Evolutionary conservation across 2,888 invertebrate genomes (phyloP).

Genomic region (Altica lythri): DNA sequence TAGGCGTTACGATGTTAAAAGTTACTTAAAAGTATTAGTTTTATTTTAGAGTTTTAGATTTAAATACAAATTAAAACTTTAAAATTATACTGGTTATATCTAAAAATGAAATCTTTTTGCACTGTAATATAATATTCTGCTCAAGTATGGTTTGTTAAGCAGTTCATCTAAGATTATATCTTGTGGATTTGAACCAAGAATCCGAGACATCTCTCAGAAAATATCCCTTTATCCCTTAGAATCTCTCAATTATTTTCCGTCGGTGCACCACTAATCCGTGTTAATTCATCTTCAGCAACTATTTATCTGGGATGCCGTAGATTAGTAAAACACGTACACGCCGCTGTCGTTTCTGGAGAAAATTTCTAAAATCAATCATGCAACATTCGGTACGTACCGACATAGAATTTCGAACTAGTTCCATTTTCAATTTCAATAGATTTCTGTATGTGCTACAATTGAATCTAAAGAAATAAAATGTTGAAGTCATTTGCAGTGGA

Average conservation of each 20-base stretch:
- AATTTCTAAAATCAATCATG: slow-evolving; percentile 29
- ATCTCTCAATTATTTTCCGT: slow-evolving; percentile 25
- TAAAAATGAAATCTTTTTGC: too few species aligned
- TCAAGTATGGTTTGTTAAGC: not conserved
- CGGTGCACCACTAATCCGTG: slow-evolving; percentile 30
- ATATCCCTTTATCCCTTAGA: slow-evolving; percentile 5
- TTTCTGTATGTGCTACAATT: slow-evolving; percentile 15
- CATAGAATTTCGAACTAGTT: slow-evolving; percentile 15
- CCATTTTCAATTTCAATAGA: slow-evolving; percentile 13
- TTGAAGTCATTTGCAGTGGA: slow-evolving; percentile 12
- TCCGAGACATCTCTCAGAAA: slow-evolving; percentile 15
- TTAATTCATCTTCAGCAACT: slow-evolving; percentile 33
- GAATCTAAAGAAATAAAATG: slow-evolving; percentile 20
- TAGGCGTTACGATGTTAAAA: too few species aligned
- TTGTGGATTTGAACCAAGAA: slow-evolving; percentile 13
- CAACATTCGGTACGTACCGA: slow-evolving; percentile 20
- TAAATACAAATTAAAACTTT: too few species aligned
- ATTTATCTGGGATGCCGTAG: slow-evolving; percentile 11
- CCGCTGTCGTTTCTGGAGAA: slow-evolving; percentile 25
- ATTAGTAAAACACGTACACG: slow-evolving; percentile 19
- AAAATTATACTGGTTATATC: too few species aligned
- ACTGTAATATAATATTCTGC: too few species aligned
- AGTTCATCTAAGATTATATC: slow-evolving; percentile 14
- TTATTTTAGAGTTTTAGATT: too few species aligned
- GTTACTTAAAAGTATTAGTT: too few species aligned